Percentiles rank a stretch among this genome's conserved stretches.
Conservation (phyloP, 2,797 vertebrate species). For the Fringilla coelebs region DNA sequence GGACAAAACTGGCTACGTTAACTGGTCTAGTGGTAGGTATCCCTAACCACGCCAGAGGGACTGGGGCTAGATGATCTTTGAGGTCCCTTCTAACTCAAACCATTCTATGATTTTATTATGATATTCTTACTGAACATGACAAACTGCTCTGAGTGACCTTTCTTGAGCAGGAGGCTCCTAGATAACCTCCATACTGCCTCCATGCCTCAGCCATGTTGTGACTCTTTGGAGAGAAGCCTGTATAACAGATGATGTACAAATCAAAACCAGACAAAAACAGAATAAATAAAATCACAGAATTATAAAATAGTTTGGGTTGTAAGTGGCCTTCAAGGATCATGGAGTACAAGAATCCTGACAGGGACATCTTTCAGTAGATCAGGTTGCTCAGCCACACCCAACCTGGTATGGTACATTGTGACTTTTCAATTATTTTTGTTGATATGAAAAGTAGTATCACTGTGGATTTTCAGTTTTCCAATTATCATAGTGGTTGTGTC, state of each 20-base stretch:
- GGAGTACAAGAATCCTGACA: background rate
- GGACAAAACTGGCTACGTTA: background rate
- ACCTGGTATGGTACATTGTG: background rate
- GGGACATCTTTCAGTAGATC: background rate
- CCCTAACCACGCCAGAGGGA: no score
- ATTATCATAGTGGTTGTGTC: background rate
- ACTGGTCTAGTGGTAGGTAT: background rate
- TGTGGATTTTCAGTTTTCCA: background rate
- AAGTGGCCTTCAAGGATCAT: background rate
- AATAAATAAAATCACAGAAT: background rate
- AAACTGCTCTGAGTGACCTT: background rate
- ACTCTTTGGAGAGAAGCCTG: background rate
- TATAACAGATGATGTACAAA: background rate
- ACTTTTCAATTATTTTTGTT: background rate
- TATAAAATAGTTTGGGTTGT: background rate
- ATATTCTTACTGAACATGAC: background rate
- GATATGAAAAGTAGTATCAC: background rate
- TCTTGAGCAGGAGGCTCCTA: background rate
- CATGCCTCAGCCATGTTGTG: background rate
- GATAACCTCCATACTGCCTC: background rate
- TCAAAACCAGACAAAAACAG: background rate
- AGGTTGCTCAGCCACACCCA: background rate
- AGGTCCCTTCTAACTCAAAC: background rate
- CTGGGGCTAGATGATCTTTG: background rate
- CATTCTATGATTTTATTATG: background rate